Percentiles rank a stretch among this genome's conserved stretches.
These are phyloP conservation scores for Tetragonula clypearis DNA, from an alignment of 1,140 invertebrate genomes.

Conservation along the genomic window DNA sequence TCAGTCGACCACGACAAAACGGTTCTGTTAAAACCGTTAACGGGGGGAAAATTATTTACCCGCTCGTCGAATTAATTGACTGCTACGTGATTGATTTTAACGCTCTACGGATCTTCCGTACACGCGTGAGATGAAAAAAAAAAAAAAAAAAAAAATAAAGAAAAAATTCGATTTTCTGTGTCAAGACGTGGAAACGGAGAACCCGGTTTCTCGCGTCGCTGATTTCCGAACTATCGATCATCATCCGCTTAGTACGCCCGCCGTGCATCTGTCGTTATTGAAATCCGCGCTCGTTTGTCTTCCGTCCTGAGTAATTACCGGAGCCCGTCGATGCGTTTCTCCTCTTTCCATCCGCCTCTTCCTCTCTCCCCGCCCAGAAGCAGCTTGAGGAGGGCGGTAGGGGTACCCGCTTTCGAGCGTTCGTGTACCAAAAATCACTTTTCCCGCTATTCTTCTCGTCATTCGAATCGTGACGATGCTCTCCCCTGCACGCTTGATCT, in stretches of 20 bases:
- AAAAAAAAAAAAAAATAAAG: too few species aligned
- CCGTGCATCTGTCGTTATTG: slow-evolving; percentile 53
- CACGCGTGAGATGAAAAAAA: too few species aligned
- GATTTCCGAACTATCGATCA: slow-evolving; percentile 54
- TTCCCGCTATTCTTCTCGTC: not conserved
- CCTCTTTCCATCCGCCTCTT: too few species aligned
- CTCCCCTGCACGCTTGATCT: not conserved
- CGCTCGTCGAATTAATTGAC: not conserved
- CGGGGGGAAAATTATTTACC: not conserved
- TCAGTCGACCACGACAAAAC: not conserved
- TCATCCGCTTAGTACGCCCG: slow-evolving; percentile 38
- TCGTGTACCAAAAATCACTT: slow-evolving; percentile 2
- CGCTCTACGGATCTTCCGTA: too few species aligned
- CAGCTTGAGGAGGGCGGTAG: too few species aligned
- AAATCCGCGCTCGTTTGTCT: slow-evolving; percentile 53
- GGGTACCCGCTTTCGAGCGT: not conserved
- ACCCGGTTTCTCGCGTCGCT: slow-evolving; percentile 39
- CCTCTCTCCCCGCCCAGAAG: not conserved
- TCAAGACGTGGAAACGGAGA: not conserved
- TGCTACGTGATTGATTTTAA: not conserved
- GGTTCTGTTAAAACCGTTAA: not conserved
- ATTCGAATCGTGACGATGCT: not conserved
- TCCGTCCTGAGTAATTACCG: slow-evolving; percentile 46
- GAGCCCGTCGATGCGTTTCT: slow-evolving; percentile 20
- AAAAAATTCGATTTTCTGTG: not conserved